These are phyloP conservation scores for Scaptomyza pallida DNA, from an alignment of 1,140 invertebrate genomes.

Conservation along the genomic window DNA sequence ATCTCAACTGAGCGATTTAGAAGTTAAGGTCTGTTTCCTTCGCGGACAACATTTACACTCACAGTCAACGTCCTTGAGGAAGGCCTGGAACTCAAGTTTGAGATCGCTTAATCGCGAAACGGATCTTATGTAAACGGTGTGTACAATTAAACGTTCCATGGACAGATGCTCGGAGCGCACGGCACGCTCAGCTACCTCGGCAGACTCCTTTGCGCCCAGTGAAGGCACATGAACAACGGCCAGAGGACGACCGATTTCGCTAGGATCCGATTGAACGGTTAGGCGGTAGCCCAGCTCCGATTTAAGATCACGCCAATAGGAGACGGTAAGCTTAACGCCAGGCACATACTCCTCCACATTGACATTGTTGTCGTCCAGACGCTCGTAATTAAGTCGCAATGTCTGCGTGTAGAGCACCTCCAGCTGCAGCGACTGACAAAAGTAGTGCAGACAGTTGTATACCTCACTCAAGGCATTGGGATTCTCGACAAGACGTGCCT, in stretches of 20 bases:
- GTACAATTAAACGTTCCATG: slow-evolving; percentile 97
- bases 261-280: slow-evolving; percentile 94
- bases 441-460: slow-evolving; percentile 95
- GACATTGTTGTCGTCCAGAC: slow-evolving; percentile 95
- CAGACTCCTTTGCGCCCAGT: slow-evolving; percentile 87
- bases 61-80: slow-evolving; percentile 90
- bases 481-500: slow-evolving; percentile 94
- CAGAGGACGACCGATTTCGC: slow-evolving; percentile 91
- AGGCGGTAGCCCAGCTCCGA: slow-evolving; percentile 94
- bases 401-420: slow-evolving; percentile 98
- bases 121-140: slow-evolving; percentile 97
- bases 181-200: slow-evolving; percentile 91
- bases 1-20: not conserved
- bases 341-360: slow-evolving; percentile 96
- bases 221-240: slow-evolving; percentile 95
- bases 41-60: slow-evolving; percentile 75
- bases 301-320: slow-evolving; percentile 95
- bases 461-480: slow-evolving; percentile 92
- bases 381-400: slow-evolving; percentile 92
- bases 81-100: slow-evolving; percentile 91
- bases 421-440: slow-evolving; percentile 97
- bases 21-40: not conserved
- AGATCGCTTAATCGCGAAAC: slow-evolving; percentile 92
- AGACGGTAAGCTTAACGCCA: slow-evolving; percentile 94
- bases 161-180: slow-evolving; percentile 95